Evolutionary conservation across 2,797 vertebrate genomes (phyloP).

Genomic region (Pogonophryne albipinna): DNA sequence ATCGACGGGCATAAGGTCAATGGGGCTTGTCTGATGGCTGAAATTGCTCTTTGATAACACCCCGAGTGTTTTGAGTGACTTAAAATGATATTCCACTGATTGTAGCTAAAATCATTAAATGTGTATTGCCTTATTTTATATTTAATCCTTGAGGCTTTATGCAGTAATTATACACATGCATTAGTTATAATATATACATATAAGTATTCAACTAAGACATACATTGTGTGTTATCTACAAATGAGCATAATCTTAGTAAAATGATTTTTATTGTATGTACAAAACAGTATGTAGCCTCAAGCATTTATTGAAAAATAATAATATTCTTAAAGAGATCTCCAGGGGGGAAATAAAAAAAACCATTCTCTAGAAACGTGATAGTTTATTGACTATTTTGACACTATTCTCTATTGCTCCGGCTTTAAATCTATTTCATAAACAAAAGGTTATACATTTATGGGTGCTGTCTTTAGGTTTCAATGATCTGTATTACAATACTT

Average conservation of each 20-base stretch:
- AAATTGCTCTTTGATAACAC: constrained; percentile 66
- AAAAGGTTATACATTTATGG: background rate
- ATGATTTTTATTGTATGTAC: constrained; percentile 3
- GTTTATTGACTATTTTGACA: constrained; percentile 12
- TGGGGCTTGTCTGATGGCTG: constrained; percentile 70
- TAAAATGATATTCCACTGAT: constrained; percentile 36
- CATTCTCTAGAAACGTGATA: background rate
- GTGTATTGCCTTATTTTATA: background rate
- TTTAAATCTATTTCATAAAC: constrained; percentile 7
- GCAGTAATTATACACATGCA: background rate
- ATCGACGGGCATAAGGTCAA: constrained; percentile 66
- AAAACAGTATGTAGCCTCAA: constrained; percentile 8
- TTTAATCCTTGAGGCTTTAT: constrained; percentile 6
- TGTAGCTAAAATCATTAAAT: constrained; percentile 19
- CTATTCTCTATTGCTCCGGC: background rate
- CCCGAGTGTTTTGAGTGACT: constrained; percentile 37
- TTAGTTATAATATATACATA: constrained; percentile 5
- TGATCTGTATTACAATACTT: constrained; percentile 4
- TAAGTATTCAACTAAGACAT: background rate
- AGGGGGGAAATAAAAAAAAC: background rate
- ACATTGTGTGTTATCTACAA: background rate
- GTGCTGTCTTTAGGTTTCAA: constrained; percentile 4
- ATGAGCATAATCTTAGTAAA: background rate
- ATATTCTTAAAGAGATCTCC: constrained; percentile 2
- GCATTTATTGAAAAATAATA: constrained; percentile 1